Conservation (phyloP, 2,113 vertebrate species). For the Okapia johnstoni region DNA sequence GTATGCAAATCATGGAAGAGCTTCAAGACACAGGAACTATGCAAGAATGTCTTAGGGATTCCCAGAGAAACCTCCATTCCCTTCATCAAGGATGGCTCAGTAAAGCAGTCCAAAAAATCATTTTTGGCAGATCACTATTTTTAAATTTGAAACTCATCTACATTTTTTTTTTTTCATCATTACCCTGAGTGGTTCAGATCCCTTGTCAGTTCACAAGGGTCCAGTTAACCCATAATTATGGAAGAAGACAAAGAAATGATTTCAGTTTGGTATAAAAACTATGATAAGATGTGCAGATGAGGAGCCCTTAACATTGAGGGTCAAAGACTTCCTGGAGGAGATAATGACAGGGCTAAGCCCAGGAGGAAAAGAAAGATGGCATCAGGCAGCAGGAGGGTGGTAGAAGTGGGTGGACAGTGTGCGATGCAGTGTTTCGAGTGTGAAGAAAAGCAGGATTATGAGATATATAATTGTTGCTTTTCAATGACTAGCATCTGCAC, state of each 20-base stretch:
- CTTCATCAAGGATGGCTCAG: slow-evolving; percentile 11
- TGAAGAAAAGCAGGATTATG: not conserved
- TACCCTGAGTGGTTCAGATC: not conserved
- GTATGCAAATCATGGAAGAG: not conserved
- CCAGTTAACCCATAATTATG: not conserved
- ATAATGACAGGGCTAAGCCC: not conserved
- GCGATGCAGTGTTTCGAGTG: not conserved
- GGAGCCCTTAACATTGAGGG: not conserved
- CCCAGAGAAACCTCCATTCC: not conserved
- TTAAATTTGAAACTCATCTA: not conserved
- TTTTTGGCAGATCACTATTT: not conserved
- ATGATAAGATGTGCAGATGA: not conserved
- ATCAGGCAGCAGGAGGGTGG: not conserved
- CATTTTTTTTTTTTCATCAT: not conserved
- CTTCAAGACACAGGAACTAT: not conserved
- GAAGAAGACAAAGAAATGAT: not conserved
- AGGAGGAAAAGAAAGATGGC: not conserved
- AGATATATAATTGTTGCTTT: not conserved
- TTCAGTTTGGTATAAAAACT: not conserved
- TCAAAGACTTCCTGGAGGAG: not conserved
- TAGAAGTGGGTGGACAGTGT: too few relatives aligned
- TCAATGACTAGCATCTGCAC: not conserved
- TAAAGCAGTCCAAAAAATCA: not conserved
- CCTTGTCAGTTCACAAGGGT: not conserved
- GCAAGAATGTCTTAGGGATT: not conserved